phyloP scores from a whole-genome alignment of 2,888 invertebrate species.

The Lissonota sp. region DNA sequence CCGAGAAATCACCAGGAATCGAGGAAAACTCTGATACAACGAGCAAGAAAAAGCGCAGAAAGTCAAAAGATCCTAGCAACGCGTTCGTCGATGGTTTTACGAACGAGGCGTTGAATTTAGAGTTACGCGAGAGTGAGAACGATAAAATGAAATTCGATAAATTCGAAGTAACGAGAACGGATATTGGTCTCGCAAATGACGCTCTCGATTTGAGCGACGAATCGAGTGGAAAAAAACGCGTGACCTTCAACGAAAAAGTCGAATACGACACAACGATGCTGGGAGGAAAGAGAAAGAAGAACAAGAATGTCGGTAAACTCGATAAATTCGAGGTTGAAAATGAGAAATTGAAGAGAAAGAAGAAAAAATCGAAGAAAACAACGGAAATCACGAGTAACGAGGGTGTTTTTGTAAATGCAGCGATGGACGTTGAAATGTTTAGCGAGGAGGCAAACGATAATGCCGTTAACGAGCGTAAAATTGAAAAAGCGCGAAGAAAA shows the following conservation, averaged over 20 bases:
- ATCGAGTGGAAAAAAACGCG: slow-evolving; percentile 74
- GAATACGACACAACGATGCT: slow-evolving; percentile 73
- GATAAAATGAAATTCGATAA: slow-evolving; percentile 25
- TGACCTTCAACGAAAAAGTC: slow-evolving; percentile 80
- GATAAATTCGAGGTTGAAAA: slow-evolving; percentile 80
- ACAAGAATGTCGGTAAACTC: slow-evolving; percentile 72
- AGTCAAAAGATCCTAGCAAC: slow-evolving; percentile 24
- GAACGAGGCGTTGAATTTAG: slow-evolving; percentile 63
- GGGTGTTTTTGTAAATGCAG: slow-evolving; percentile 74
- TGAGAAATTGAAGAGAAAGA: slow-evolving; percentile 70
- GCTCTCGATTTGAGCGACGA: slow-evolving; percentile 80
- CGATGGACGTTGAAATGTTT: slow-evolving; percentile 71
- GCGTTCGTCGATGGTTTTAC: slow-evolving; percentile 52
- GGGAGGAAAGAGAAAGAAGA: slow-evolving; percentile 68
- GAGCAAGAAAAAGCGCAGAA: slow-evolving; percentile 52
- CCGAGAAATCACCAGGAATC: slow-evolving; percentile 3
- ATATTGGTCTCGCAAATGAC: slow-evolving; percentile 75
- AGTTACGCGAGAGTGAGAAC: slow-evolving; percentile 11
- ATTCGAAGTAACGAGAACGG: slow-evolving; percentile 61
- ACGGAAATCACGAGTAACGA: slow-evolving; percentile 32
- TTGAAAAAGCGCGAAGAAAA: slow-evolving; percentile 70
- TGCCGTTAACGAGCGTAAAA: slow-evolving; percentile 74
- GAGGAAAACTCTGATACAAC: slow-evolving; percentile 6
- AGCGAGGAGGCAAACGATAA: slow-evolving; percentile 76
- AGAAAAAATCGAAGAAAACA: slow-evolving; percentile 67